Conservation (phyloP, 2,113 vertebrate species). For the Semnornis frantzii region DNA sequence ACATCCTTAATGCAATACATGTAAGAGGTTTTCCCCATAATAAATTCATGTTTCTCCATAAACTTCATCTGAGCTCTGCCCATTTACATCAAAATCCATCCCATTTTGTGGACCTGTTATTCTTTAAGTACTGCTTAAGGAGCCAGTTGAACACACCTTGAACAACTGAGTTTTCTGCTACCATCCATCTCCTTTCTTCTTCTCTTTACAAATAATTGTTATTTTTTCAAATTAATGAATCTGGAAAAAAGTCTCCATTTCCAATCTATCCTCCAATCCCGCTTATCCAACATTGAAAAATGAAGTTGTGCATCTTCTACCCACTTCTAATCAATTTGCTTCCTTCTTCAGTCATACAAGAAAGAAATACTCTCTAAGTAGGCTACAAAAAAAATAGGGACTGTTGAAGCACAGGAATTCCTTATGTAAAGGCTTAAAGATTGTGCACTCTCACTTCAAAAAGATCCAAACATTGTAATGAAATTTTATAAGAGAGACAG, state of each 20-base stretch:
- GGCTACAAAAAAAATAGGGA: background rate
- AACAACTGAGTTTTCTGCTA: background rate
- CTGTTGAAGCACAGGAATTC: background rate
- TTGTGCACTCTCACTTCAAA: background rate
- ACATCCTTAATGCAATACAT: background rate
- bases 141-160: background rate
- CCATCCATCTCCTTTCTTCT: background rate
- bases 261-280: background rate
- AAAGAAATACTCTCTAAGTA: background rate
- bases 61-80: background rate
- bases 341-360: background rate
- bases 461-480: background rate
- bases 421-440: background rate
- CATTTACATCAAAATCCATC: background rate
- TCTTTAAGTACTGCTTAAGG: background rate
- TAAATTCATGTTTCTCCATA: slow-evolving; percentile 12
- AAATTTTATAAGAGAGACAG: background rate
- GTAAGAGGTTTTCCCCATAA: background rate
- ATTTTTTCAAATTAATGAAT: background rate
- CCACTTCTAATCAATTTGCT: background rate
- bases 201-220: background rate
- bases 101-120: background rate
- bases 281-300: background rate
- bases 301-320: background rate
- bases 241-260: background rate